Percentiles rank a stretch among this genome's conserved stretches.
Evolutionary conservation across 1,140 invertebrate species (phyloP).

Genomic region (Sitobion miscanthi): DNA sequence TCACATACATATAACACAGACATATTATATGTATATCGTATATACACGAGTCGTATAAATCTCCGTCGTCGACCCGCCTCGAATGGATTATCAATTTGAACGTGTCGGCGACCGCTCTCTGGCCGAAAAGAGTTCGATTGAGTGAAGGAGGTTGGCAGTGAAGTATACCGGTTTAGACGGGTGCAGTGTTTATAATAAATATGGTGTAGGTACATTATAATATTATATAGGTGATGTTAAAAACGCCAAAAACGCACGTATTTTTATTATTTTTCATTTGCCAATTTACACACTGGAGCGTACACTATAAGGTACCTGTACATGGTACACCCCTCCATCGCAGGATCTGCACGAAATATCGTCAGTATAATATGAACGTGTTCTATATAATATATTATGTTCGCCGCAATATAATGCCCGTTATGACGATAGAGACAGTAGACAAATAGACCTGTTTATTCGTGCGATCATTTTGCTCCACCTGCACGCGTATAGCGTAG

Average conservation of each 20-base stretch:
- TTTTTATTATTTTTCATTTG: background rate
- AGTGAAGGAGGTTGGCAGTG: background rate
- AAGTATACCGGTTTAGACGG: background rate
- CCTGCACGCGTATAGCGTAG: too few species aligned
- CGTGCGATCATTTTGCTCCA: background rate
- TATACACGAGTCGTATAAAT: background rate
- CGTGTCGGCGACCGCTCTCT: background rate
- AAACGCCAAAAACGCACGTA: background rate
- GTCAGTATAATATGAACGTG: background rate
- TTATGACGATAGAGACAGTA: slow-evolving; percentile 8
- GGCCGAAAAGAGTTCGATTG: background rate
- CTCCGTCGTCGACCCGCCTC: background rate
- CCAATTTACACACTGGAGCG: background rate
- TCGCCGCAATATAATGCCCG: background rate
- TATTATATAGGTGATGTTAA: background rate
- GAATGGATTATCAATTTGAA: slow-evolving; percentile 42
- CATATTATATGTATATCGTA: too few species aligned
- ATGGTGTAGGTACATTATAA: background rate
- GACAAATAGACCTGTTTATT: slow-evolving; percentile 6
- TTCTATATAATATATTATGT: background rate
- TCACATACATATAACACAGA: background rate
- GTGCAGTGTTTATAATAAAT: background rate
- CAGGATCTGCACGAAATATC: background rate
- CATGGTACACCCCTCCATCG: background rate
- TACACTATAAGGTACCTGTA: background rate